phyloP scores from a whole-genome alignment of 1,140 invertebrate genomes.

The Dryas iulia region DNA sequence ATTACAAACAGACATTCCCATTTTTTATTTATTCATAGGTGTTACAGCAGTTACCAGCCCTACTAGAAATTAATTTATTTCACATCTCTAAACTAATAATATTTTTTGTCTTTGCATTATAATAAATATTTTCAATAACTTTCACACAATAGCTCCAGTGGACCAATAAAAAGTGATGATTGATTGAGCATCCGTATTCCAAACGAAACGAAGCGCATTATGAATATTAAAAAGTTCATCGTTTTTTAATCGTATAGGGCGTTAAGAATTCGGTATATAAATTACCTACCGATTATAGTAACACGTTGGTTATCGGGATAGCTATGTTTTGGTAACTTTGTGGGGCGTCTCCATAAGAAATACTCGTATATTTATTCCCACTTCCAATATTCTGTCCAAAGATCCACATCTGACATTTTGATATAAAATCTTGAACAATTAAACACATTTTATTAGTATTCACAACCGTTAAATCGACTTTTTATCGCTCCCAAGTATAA shows the following conservation, averaged over 20 bases:
- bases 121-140: conserved; percentile 61
- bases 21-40: not conserved
- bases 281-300: conserved; percentile 65
- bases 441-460: conserved; percentile 50
- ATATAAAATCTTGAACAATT: conserved; percentile 49
- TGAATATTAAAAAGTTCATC: conserved; percentile 65
- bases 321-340: conserved; percentile 29
- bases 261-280: conserved; percentile 67
- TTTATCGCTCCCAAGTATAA: conserved; percentile 53
- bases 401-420: conserved; percentile 9
- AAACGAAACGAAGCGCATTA: conserved; percentile 45
- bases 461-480: conserved; percentile 51
- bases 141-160: conserved; percentile 52
- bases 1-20: too few relatives aligned
- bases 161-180: conserved; percentile 64
- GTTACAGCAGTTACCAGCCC: not conserved
- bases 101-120: conserved; percentile 50
- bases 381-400: not conserved
- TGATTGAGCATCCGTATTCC: conserved; percentile 59
- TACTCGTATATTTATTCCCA: conserved; percentile 1
- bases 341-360: conserved; percentile 25
- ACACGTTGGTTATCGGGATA: conserved; percentile 48
- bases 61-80: not conserved
- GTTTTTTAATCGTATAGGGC: conserved; percentile 60
- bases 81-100: not conserved